A percentile compares a stretch with the other conserved stretches of the same genome.
Conservation (phyloP, 2,113 vertebrate genomes). For the Clarias macrocephalus region DNA sequence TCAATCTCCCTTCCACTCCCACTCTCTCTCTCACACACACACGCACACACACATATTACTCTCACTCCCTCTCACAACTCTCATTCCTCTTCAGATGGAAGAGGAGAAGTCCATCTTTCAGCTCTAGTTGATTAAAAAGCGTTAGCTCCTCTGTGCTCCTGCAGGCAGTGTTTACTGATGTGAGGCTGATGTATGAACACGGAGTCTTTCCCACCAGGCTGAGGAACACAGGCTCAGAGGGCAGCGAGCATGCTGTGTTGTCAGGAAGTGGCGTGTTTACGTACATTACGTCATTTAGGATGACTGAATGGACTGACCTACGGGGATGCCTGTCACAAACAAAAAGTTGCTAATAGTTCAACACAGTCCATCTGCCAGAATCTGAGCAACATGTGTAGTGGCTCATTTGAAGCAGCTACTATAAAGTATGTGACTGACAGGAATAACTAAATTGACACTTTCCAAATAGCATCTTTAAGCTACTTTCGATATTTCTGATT, state of each 20-base stretch:
- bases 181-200: constrained; percentile 41
- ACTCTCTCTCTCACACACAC: neutral
- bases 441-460: neutral
- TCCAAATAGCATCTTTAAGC: neutral
- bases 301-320: constrained; percentile 24
- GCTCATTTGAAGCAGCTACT: neutral
- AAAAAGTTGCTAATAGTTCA: constrained; percentile 39
- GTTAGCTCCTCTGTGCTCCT: constrained; percentile 12
- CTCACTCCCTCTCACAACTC: neutral
- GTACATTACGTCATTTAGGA: constrained; percentile 48
- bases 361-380: constrained; percentile 39
- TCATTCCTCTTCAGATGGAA: neutral
- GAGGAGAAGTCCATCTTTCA: constrained; percentile 29
- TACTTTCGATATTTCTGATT: neutral
- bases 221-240: constrained; percentile 49
- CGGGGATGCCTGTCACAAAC: constrained; percentile 52
- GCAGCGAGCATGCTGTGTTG: constrained; percentile 12
- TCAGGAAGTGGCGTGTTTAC: constrained; percentile 57
- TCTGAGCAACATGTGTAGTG: neutral
- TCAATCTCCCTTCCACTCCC: neutral
- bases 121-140: constrained; percentile 43
- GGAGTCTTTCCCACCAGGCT: constrained; percentile 64
- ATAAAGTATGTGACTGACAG: neutral
- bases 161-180: constrained; percentile 57
- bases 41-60: neutral